phyloP scores from a whole-genome alignment of 1,140 invertebrate species.

The Calycopis cecrops region DNA sequence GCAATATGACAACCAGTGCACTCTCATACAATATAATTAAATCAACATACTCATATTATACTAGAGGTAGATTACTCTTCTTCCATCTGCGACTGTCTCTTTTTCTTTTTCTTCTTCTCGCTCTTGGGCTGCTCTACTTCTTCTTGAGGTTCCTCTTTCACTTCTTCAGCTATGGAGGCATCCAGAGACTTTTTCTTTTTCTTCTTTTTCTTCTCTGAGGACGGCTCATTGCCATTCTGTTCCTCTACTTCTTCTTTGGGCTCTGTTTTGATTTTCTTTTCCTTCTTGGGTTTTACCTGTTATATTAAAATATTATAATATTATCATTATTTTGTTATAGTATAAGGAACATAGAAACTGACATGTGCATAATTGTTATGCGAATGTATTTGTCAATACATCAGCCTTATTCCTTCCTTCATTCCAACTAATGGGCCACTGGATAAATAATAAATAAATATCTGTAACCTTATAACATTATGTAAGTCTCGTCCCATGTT shows the following conservation, averaged over 20 bases:
- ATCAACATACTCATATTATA: too few species aligned
- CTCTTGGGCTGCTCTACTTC: constrained; percentile 33
- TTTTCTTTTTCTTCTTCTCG: constrained; percentile 60
- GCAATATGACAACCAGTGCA: too few species aligned
- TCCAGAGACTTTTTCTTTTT: constrained; percentile 56
- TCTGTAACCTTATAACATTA: too few species aligned
- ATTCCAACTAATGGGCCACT: too few species aligned
- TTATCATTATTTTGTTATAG: too few species aligned
- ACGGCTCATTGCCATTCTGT: constrained; percentile 34
- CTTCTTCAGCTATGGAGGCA: constrained; percentile 23
- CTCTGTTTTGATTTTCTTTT: constrained; percentile 38
- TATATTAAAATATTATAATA: not conserved
- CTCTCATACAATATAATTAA: too few species aligned
- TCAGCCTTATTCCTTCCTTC: too few species aligned
- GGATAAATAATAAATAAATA: too few species aligned
- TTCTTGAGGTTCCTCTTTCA: constrained; percentile 29
- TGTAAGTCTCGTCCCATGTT: too few species aligned
- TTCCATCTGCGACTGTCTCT: constrained; percentile 40
- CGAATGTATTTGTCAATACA: too few species aligned
- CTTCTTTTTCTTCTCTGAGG: constrained; percentile 65
- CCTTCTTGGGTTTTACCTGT: constrained; percentile 48
- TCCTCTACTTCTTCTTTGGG: constrained; percentile 25
- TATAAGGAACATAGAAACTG: too few species aligned
- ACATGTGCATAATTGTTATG: too few species aligned
- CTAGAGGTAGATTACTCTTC: constrained; percentile 33